These are phyloP conservation scores for Drosophila nr. fundita DNA, from an alignment of 2,888 invertebrate species.

Conservation along the genomic window DNA sequence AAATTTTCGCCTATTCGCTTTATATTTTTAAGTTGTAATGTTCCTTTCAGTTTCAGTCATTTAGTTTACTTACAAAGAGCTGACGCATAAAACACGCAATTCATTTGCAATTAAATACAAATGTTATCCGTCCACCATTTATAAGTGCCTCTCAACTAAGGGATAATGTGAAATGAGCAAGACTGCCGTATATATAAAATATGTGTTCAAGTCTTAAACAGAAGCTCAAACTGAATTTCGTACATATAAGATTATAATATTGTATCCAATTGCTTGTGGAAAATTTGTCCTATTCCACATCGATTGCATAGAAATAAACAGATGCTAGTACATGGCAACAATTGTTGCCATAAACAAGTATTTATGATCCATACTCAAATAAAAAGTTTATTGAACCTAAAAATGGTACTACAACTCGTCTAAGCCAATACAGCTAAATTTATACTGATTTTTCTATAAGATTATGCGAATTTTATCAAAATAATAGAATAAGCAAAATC, in stretches of 20 bases:
- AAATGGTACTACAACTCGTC: slow-evolving; percentile 32
- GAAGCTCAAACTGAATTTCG: background rate
- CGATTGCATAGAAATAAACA: slow-evolving; percentile 26
- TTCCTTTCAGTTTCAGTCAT: slow-evolving; percentile 27
- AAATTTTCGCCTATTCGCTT: slow-evolving; percentile 51
- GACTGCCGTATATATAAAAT: background rate
- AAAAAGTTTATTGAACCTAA: slow-evolving; percentile 49
- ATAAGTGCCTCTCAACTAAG: background rate
- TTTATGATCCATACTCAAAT: slow-evolving; percentile 32
- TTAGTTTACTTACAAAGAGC: slow-evolving; percentile 3
- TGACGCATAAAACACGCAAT: slow-evolving; percentile 7
- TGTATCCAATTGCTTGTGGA: background rate
- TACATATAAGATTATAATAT: background rate
- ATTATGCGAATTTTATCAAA: slow-evolving; percentile 55
- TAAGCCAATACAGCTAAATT: slow-evolving; percentile 30
- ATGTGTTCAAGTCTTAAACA: background rate
- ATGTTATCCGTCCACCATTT: background rate
- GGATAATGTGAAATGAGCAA: background rate
- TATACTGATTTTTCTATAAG: slow-evolving; percentile 21
- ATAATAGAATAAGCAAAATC: slow-evolving; percentile 56
- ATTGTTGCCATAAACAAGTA: slow-evolving; percentile 35
- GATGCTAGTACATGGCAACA: slow-evolving; percentile 27
- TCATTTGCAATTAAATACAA: slow-evolving; percentile 8
- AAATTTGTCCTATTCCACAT: slow-evolving; percentile 10
- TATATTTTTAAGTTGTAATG: slow-evolving; percentile 35